Conservation (phyloP, 2,113 vertebrate species). For the Hypocryptadius cinnamomeus region DNA sequence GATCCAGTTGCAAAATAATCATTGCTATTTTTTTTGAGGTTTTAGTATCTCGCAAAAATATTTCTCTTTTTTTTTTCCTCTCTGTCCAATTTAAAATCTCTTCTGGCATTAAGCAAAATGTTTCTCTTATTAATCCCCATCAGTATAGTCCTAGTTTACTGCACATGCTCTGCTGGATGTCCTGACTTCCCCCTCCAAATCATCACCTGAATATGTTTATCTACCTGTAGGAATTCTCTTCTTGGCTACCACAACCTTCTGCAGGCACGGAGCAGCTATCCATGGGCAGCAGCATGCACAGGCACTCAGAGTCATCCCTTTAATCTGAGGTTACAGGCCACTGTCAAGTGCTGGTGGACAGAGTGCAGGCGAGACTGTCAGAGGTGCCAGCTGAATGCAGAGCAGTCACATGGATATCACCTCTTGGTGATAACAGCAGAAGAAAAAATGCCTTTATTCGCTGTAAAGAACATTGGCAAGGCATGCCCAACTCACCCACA, state of each 20-base stretch:
- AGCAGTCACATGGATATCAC: neutral
- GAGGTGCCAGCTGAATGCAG: neutral
- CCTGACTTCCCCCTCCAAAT: neutral
- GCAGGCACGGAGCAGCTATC: neutral
- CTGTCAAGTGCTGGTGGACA: slow-evolving; percentile 23
- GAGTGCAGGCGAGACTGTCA: slow-evolving; percentile 2
- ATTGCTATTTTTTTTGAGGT: neutral
- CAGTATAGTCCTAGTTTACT: neutral
- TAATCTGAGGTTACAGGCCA: neutral
- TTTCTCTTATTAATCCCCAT: neutral
- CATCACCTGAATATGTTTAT: neutral
- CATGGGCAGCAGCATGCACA: neutral
- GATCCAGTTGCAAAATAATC: neutral
- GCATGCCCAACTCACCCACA: neutral
- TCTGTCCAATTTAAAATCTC: neutral
- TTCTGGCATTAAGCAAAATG: neutral
- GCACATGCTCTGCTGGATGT: neutral
- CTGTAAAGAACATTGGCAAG: neutral
- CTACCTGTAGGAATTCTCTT: neutral
- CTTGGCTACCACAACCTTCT: neutral
- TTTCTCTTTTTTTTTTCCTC: neutral
- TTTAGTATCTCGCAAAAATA: neutral
- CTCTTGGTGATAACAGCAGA: neutral
- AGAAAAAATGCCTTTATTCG: neutral
- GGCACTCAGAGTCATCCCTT: neutral